Evolutionary conservation across 1,140 invertebrate species (phyloP), one percentile per base, ranked within the genome.

Genomic region (Drosophila varians): DNA sequence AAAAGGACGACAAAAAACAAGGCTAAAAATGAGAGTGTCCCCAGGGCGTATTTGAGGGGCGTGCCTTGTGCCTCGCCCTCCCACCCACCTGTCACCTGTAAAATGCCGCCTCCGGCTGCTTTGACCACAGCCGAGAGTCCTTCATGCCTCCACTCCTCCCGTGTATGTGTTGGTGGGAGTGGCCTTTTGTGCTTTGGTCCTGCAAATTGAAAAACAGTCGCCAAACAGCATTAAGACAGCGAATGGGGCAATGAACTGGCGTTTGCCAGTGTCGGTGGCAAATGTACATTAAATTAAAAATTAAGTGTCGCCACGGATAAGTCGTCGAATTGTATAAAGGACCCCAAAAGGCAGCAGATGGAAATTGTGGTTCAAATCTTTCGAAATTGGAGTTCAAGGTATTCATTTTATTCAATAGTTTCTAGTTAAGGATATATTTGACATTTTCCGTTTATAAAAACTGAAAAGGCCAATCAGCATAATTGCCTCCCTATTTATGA

Each of bases 201-300:
- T 84, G 80, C 54, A 84, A 86, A 84, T 84, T 84, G 80, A 84
- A 84, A n/a, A 84, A 79, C 71, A 78, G 72, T 73, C 78, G 23
- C 80, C 69, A 73, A 86, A 86, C 83, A 65, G 71, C 76, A 79
- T 86, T 75, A 79, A 86, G 80, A 75, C 72, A 60, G 56, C 40
- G 69, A 73, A 73, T 46, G 57, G 55, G 71, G 55, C 77, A 78
- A 75, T 74, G 66, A 75, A 84, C 52, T 74, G 56, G 53, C 61
- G 46, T 18, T 65, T 25, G 56, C 9, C 9, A 31, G 57, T 54
- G 61, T 47, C 26, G 19, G 21, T 11, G 14, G 72, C 54, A 76
- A 75, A 76, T 72, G 68, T 64, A 54, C 61, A 73, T 76, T 86
- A 76, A 84, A 84, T 86, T 84, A 84, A 86, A 84, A 84, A 79